Conservation (phyloP, 2,113 vertebrate species). For the Tinamus guttatus region DNA sequence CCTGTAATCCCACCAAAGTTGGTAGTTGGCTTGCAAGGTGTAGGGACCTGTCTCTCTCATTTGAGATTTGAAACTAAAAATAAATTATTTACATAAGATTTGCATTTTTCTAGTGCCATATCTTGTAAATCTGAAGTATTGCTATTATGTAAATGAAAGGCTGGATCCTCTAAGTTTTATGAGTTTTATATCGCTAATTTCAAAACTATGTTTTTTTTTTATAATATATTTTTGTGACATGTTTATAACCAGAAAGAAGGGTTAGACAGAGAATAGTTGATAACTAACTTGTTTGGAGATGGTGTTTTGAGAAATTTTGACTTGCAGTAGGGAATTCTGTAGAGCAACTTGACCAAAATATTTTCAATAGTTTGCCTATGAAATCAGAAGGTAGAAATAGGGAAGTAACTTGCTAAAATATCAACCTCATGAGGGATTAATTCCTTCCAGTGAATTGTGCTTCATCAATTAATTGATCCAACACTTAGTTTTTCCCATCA, state of each 20-base stretch:
- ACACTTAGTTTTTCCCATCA: background rate
- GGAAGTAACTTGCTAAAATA: background rate
- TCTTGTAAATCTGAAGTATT: background rate
- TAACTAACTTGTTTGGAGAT: background rate
- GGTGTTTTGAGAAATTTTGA: background rate
- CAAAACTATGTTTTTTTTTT: background rate
- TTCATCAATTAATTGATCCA: background rate
- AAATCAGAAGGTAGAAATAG: background rate
- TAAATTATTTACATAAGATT: background rate
- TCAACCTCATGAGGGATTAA: background rate
- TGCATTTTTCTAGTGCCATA: background rate
- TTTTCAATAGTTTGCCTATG: background rate
- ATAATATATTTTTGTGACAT: background rate
- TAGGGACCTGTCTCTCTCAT: background rate
- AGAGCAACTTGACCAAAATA: background rate
- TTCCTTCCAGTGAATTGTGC: constrained; percentile 11
- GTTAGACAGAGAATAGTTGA: background rate
- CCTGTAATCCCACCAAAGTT: background rate
- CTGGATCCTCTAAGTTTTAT: background rate
- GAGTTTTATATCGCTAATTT: background rate
- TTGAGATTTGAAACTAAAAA: background rate
- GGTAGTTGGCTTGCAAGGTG: background rate
- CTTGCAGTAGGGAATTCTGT: background rate
- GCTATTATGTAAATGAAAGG: background rate
- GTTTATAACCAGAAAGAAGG: background rate